phyloP scores from a whole-genome alignment of 1,140 invertebrate species.

The Mercenaria mercenaria region DNA sequence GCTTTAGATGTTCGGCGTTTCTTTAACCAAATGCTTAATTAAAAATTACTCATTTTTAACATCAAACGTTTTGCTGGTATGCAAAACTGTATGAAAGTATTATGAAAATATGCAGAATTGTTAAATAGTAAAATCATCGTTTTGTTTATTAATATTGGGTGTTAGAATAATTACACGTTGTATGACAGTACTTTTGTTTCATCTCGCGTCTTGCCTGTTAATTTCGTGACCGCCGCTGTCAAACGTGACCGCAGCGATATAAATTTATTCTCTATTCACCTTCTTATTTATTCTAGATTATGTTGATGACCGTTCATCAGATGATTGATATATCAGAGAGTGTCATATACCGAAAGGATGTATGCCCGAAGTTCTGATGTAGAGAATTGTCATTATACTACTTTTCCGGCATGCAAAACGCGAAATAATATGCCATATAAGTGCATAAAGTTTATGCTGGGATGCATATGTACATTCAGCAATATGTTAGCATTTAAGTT shows the following conservation, averaged over 20 bases:
- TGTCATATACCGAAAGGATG: slow-evolving; percentile 33
- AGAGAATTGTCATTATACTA: background rate
- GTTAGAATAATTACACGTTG: slow-evolving; percentile 35
- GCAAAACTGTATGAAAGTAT: background rate
- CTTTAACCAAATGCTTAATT: background rate
- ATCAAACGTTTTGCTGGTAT: background rate
- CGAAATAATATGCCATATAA: background rate
- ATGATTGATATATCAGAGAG: slow-evolving; percentile 48
- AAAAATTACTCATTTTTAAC: background rate
- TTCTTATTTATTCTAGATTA: slow-evolving; percentile 45
- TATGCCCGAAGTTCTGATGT: background rate
- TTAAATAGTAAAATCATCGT: background rate
- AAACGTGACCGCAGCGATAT: slow-evolving; percentile 51
- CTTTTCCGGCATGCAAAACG: slow-evolving; percentile 14
- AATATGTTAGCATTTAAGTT: too few relatives aligned
- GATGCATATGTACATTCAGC: too few relatives aligned
- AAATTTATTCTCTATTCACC: slow-evolving; percentile 59
- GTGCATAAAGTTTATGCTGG: too few relatives aligned
- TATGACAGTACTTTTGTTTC: slow-evolving; percentile 57
- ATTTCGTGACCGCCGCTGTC: slow-evolving; percentile 62
- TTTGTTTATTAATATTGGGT: slow-evolving; percentile 29
- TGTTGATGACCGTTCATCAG: slow-evolving; percentile 42
- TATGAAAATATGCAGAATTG: slow-evolving; percentile 14
- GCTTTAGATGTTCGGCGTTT: background rate
- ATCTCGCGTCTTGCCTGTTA: slow-evolving; percentile 43